A percentile compares a stretch with the other conserved stretches of the same genome.
These are phyloP conservation scores for Spilarctia lutea DNA, from an alignment of 2,888 invertebrate genomes.

Conservation along the genomic window DNA sequence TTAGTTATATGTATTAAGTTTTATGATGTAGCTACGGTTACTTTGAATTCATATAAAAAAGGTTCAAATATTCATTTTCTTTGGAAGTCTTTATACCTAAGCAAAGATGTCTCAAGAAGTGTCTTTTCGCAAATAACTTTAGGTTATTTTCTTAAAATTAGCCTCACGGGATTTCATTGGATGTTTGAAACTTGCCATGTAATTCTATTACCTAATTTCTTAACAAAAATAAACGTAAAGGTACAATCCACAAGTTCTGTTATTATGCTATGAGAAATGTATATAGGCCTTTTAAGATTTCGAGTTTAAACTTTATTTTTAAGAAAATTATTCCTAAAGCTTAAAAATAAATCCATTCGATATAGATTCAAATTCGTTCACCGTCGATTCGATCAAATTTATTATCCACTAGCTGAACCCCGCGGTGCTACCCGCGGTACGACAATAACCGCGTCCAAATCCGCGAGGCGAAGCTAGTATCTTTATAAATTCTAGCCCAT, in stretches of 20 bases:
- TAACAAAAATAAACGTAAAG: not conserved
- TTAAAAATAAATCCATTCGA: too few relatives aligned
- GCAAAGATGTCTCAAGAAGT: not conserved
- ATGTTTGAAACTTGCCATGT: not conserved
- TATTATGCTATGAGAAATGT: not conserved
- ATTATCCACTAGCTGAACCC: too few relatives aligned
- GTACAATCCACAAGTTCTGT: not conserved
- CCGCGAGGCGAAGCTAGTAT: too few relatives aligned
- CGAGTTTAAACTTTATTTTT: not conserved
- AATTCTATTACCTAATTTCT: not conserved
- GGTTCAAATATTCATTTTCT: not conserved
- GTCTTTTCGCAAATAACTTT: not conserved
- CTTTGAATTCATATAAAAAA: not conserved
- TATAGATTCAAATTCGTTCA: too few relatives aligned
- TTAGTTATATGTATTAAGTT: not conserved
- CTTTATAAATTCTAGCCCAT: too few relatives aligned
- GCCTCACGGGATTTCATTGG: not conserved
- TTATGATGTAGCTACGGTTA: not conserved
- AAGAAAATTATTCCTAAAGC: too few relatives aligned
- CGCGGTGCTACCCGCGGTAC: too few relatives aligned
- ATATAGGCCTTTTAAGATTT: not conserved
- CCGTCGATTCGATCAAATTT: too few relatives aligned
- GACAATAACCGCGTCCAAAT: too few relatives aligned
- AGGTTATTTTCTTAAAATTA: not conserved
- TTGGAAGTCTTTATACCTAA: not conserved